phyloP scores from a whole-genome alignment of 2,113 vertebrate genomes.

The Sturnus vulgaris region DNA sequence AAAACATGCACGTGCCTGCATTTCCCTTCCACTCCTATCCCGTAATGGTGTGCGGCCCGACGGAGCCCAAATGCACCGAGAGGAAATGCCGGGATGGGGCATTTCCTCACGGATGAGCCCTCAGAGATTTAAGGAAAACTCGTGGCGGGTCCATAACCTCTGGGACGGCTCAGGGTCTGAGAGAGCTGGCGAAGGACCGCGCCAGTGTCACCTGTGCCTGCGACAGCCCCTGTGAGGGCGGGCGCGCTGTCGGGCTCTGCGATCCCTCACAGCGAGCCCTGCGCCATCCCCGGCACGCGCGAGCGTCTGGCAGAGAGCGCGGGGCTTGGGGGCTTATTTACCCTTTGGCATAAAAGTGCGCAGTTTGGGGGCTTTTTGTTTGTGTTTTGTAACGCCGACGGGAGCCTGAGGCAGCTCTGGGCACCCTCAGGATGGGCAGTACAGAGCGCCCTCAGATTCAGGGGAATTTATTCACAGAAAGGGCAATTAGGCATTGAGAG shows the following conservation, averaged over 20 bases:
- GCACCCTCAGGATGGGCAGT: accelerated
- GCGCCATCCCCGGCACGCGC: background rate
- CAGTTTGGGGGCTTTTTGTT: background rate
- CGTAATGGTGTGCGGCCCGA: accelerated
- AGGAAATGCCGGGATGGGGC: background rate
- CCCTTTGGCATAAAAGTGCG: background rate
- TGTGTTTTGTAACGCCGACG: background rate
- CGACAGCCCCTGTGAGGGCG: accelerated
- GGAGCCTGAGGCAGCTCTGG: background rate
- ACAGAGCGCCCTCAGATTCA: background rate
- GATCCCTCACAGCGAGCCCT: accelerated
- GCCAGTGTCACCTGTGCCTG: background rate
- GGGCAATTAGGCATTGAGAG: background rate
- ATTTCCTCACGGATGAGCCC: background rate
- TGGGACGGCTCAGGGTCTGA: background rate
- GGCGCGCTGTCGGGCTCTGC: background rate
- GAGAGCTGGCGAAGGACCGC: accelerated
- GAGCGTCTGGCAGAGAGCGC: accelerated
- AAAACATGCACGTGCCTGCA: accelerated
- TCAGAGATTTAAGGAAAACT: background rate
- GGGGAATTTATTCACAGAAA: background rate
- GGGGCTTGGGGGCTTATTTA: background rate
- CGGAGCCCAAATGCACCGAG: background rate
- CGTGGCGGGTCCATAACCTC: background rate
- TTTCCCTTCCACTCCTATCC: background rate